A percentile compares a stretch with the other conserved stretches of the same genome.
Conservation (phyloP, 2,888 invertebrate genomes). For the Andrena chrysosceles region DNA sequence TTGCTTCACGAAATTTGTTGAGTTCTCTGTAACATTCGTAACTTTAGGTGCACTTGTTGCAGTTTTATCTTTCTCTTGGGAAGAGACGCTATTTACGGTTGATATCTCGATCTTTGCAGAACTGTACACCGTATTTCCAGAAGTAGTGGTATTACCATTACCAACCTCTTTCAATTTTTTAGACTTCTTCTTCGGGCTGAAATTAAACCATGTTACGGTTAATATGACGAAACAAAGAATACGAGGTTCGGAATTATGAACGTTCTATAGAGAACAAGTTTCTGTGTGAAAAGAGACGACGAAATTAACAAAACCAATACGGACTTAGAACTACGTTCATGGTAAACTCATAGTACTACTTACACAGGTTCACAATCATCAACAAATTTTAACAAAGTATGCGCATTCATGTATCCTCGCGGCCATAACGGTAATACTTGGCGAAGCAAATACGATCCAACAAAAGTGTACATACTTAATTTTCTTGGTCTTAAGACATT, state of each 20-base stretch:
- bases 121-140: constrained; percentile 58
- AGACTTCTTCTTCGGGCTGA: constrained; percentile 80
- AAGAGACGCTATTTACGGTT: constrained; percentile 43
- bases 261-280: neutral
- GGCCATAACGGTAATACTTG: constrained; percentile 90
- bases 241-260: too few relatives aligned
- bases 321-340: neutral
- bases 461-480: constrained; percentile 85
- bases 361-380: constrained; percentile 63
- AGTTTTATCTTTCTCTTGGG: constrained; percentile 65
- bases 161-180: constrained; percentile 77
- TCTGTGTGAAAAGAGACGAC: neutral
- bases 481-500: constrained; percentile 85
- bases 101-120: constrained; percentile 62
- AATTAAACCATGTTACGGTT: constrained; percentile 65
- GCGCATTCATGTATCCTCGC: constrained; percentile 88
- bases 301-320: neutral
- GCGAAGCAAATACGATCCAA: constrained; percentile 86
- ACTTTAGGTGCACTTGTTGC: constrained; percentile 63
- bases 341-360: constrained; percentile 39
- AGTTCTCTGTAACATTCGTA: constrained; percentile 64
- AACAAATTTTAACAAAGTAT: constrained; percentile 83
- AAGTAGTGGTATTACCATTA: constrained; percentile 46
- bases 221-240: neutral
- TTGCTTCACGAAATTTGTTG: constrained; percentile 58